A percentile compares a stretch with the other conserved stretches of the same genome.
Evolutionary conservation across 2,888 invertebrate species (phyloP).

Genomic region (Drosophila bunnanda): DNA sequence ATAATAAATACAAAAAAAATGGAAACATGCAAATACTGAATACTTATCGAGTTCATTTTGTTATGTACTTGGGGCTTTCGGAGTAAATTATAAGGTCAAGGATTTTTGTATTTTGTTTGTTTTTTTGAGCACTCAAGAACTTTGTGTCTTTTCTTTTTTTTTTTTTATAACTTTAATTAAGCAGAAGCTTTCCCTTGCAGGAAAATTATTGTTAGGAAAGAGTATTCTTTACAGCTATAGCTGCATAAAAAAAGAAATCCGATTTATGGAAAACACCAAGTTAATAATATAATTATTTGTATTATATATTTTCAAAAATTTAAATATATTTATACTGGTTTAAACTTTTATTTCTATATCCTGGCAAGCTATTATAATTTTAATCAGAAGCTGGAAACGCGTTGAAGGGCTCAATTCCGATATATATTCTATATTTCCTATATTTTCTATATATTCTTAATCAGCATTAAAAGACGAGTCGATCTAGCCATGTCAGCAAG

Average conservation of each 20-base stretch:
- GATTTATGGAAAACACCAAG: not conserved
- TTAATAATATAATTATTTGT: no score
- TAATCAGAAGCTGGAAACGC: no score
- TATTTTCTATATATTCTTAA: no score
- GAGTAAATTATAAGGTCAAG: conserved; percentile 61
- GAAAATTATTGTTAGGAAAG: not conserved
- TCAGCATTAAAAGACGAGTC: no score
- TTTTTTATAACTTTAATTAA: not conserved
- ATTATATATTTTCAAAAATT: not conserved
- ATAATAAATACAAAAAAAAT: conserved; percentile 27
- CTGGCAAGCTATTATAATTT: no score
- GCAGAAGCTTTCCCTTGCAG: not conserved
- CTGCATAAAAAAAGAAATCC: not conserved
- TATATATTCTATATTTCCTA: no score
- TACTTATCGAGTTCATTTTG: conserved; percentile 70
- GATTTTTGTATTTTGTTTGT: conserved; percentile 52
- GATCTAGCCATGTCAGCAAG: no score
- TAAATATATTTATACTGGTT: not conserved
- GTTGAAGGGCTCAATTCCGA: no score
- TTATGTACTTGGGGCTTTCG: conserved; percentile 43
- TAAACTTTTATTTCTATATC: no score
- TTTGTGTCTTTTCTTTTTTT: conserved; percentile 1
- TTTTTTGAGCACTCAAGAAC: conserved; percentile 31
- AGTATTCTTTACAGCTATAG: not conserved
- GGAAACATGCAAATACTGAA: conserved; percentile 43